These are phyloP conservation scores for Lycodopsis pacificus DNA, from an alignment of 2,797 vertebrate species.

Conservation along the genomic window DNA sequence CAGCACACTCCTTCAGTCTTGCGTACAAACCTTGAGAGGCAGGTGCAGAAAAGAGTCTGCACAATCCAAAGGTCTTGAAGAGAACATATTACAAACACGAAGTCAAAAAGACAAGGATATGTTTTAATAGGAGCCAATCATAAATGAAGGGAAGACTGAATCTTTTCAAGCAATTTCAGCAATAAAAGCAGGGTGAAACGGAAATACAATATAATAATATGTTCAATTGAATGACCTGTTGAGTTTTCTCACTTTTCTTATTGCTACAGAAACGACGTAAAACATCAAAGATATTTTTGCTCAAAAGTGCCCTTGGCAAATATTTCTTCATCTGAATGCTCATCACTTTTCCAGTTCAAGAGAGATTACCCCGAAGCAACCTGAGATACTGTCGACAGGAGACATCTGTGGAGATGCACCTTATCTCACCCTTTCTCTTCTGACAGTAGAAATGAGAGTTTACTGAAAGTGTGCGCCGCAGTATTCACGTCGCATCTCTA, in stretches of 20 bases:
- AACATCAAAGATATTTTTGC: slow-evolving; percentile 18
- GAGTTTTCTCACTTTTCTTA: neutral
- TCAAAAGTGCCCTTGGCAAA: slow-evolving; percentile 2
- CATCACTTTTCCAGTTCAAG: slow-evolving; percentile 14
- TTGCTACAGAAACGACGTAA: neutral
- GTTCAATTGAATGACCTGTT: neutral
- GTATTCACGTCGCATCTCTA: slow-evolving; percentile 30
- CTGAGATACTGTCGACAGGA: slow-evolving; percentile 34
- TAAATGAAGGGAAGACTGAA: neutral
- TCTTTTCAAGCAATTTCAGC: neutral
- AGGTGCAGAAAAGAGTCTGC: neutral
- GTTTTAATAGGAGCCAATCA: neutral
- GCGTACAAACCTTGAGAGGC: neutral
- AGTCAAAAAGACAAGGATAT: neutral
- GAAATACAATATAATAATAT: neutral
- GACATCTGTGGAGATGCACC: slow-evolving; percentile 32
- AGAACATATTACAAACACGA: neutral
- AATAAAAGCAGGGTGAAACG: neutral
- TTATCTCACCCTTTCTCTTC: slow-evolving; percentile 37
- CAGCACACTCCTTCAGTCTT: neutral
- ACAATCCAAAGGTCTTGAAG: neutral
- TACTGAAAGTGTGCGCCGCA: neutral
- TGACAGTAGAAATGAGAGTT: slow-evolving; percentile 30
- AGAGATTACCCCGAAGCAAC: slow-evolving; percentile 31
- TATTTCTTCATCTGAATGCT: slow-evolving; percentile 22